These are phyloP conservation scores for Ranitomeya variabilis DNA, from an alignment of 2,113 vertebrate genomes.

Conservation along the genomic window DNA sequence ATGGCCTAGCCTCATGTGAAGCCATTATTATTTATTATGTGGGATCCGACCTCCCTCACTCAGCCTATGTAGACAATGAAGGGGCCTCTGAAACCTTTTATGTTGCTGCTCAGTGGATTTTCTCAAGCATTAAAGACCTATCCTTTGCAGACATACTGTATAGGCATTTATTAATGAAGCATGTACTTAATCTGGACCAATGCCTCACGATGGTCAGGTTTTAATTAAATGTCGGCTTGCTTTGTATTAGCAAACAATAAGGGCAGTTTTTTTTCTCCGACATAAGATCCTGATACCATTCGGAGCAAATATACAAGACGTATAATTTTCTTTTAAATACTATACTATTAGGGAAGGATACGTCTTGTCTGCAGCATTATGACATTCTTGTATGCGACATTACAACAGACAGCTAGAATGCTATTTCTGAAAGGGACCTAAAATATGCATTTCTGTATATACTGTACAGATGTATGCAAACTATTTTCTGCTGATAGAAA, in stretches of 20 bases:
- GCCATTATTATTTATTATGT: too few relatives aligned
- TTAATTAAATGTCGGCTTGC: background rate
- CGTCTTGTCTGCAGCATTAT: background rate
- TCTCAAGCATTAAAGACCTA: too few relatives aligned
- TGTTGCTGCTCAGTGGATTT: too few relatives aligned
- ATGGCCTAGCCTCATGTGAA: too few relatives aligned
- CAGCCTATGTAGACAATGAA: too few relatives aligned
- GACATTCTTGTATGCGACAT: background rate
- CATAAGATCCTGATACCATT: background rate
- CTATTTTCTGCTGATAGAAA: background rate
- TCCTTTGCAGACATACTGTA: too few relatives aligned
- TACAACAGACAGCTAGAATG: background rate
- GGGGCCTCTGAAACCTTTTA: too few relatives aligned
- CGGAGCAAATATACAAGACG: background rate
- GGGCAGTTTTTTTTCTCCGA: background rate
- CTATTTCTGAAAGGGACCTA: background rate
- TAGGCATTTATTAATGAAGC: too few relatives aligned
- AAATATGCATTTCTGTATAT: background rate
- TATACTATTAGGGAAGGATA: background rate
- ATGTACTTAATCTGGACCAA: background rate
- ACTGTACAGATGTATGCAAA: background rate
- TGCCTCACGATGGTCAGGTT: background rate
- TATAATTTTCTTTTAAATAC: conserved; percentile 1
- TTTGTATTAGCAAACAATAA: background rate
- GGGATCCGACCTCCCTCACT: too few relatives aligned